Base-by-base conservation (phyloP, 2,113 vertebrate species). In the Aphelocoma coerulescens region DNA sequence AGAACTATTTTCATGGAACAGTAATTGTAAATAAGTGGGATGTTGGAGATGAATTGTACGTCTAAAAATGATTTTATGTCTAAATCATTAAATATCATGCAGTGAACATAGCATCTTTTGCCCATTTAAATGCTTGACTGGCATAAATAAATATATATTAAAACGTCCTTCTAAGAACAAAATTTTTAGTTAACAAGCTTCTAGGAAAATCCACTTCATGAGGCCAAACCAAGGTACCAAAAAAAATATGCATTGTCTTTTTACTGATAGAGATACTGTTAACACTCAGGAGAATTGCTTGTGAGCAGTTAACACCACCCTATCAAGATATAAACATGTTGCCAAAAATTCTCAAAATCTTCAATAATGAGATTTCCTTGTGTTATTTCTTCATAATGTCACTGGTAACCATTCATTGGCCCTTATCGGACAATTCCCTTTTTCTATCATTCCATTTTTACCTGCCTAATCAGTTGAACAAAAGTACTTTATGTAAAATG, bases 401-500 rank as follows among this genome's bases (percentile, higher is more conserved):
- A 96, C 7, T 89, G 81, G 78, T 93, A 97, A 95, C 63, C 97
- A 93, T 93, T 95, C 92, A 95, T 43, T 95, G 89, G 93, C 91
- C 57, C 92, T 97, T 96, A 95, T 96, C 95, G 97, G 94, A 88
- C 69, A 92, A 84, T 96, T 98, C 96, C 96, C 97, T 95, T 97
- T 97, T 98, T 98, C 96, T 93, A 95, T 95, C 95, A 93, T 95
- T 97, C 94, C 54, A 76, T 98, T 98, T 98, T 97, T 98, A 98
- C 98, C 96, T 97, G 89, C 83, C 92, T 98, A 97, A 98, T 98
- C 98, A 96, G 95, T 83, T 97, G 96, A 98, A 98, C 96, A 98
- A 97, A 98, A 98, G 97, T 98, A 97, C 97, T 98, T 97, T 96
- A 97, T 96, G 98, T 98, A 97, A 98, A 98, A 98, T 97, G 94